Base-by-base conservation (phyloP, 2,113 vertebrate genomes). In the Odontesthes bonariensis region DNA sequence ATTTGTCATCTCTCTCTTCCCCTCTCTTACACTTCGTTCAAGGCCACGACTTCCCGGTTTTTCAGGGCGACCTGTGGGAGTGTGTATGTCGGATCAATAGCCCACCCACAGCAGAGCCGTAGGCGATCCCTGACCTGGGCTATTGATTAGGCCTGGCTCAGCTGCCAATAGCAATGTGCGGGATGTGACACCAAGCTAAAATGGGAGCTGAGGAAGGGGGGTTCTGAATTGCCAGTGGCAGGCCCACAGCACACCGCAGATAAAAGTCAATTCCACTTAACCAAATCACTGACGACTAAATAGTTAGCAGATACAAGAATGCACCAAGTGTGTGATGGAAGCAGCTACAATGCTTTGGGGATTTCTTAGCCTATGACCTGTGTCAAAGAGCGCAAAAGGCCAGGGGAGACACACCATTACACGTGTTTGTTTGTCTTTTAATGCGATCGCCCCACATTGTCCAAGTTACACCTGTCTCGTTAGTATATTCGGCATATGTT, bases 251-350 rank as follows among this genome's bases (percentile, higher is more conserved):
- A 93, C 91, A 94, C 93, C 89, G 89, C 95, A 93, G 88, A 98
- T 98, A 97, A 97, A 97, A 97, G 96, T 97, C 96, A 97, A 97
- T 97, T 96, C 94, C 95, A 97, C 95, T 98, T 97, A 97, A 96
- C 91, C 91, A 96, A 97, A 96, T 94, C 95, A 94, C 95, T 96
- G 95, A 96, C 96, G 95, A 97, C 96, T 96, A 97, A 97, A 97
- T 97, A 97, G 97, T 97, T 96, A 93, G 85, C 92, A 94, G 94
- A 95, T 91, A 92, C 93, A 96, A 95, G 96, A 94, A 95, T 96
- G 95, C 92, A 78, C 82, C 31, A 81, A 90, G 69, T 59, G 89
- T 77, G 90, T 83, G 92, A 91, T 84, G 91, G 91, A 84, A 79
- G 87, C 81, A 74, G 88, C 84, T 89, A 73, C 75, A 84, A 77